Conservation (phyloP, 1,140 invertebrate genomes). For the Calephelis nemesis region DNA sequence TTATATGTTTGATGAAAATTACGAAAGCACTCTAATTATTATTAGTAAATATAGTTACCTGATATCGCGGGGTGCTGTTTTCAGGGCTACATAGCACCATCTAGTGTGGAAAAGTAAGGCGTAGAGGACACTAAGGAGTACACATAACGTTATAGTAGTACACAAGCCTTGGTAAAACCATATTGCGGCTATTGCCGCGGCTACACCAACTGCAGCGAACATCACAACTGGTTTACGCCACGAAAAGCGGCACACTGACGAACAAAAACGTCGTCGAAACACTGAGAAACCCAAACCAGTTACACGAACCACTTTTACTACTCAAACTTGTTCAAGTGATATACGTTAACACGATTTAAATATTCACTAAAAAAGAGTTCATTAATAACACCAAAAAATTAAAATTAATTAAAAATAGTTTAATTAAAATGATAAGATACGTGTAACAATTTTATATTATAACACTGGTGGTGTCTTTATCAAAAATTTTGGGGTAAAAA, state of each 20-base stretch:
- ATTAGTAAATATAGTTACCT: conserved; percentile 73
- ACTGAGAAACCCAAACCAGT: conserved; percentile 24
- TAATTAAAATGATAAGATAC: too few relatives aligned
- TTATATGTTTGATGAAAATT: conserved; percentile 18
- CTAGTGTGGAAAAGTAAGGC: conserved; percentile 63
- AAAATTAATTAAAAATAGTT: too few relatives aligned
- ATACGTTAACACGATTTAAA: background rate
- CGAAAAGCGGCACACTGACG: conserved; percentile 60
- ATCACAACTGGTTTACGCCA: conserved; percentile 58
- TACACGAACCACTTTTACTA: conserved; percentile 9
- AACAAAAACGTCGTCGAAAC: conserved; percentile 40
- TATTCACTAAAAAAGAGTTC: too few relatives aligned
- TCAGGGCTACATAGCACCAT: conserved; percentile 86
- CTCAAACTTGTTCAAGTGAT: background rate
- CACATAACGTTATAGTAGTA: conserved; percentile 42
- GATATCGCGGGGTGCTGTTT: conserved; percentile 85
- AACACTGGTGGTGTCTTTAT: too few relatives aligned
- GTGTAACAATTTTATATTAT: too few relatives aligned
- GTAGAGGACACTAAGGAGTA: conserved; percentile 45
- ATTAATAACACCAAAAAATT: too few relatives aligned
- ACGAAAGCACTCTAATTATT: conserved; percentile 18
- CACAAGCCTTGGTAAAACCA: conserved; percentile 52
- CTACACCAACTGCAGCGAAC: conserved; percentile 40
- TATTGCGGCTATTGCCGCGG: conserved; percentile 45
- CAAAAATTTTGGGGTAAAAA: too few relatives aligned